Conservation (phyloP, 2,797 vertebrate genomes). For the Acestrorhynchus altus region DNA sequence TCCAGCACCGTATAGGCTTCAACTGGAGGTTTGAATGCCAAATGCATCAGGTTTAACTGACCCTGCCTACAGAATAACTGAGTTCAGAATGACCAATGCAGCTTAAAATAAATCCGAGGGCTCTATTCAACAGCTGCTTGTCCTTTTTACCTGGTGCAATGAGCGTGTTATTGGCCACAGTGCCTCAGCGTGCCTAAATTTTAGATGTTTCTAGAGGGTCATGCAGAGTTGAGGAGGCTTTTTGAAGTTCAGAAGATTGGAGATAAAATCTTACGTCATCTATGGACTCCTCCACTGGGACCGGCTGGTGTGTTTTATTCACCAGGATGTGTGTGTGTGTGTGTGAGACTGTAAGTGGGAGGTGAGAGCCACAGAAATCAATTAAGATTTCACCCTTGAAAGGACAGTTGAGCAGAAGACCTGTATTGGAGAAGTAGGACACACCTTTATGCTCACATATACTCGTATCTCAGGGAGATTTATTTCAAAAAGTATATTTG, state of each 20-base stretch:
- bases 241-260: neutral
- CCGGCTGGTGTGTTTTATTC: constrained; percentile 3
- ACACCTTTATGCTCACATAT: no score
- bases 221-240: constrained; percentile 1
- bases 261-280: neutral
- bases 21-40: no score
- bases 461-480: no score
- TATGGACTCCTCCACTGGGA: neutral
- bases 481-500: no score
- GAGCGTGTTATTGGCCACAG: neutral
- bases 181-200: neutral
- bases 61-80: no score
- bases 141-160: neutral
- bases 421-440: neutral
- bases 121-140: neutral
- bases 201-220: constrained; percentile 11
- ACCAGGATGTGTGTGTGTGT: constrained; percentile 1
- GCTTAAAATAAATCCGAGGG: constrained; percentile 1
- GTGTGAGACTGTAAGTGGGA: neutral
- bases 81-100: neutral
- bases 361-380: neutral
- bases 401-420: neutral
- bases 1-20: no score
- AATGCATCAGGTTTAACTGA: no score
- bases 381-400: neutral